phyloP scores from a whole-genome alignment of 2,797 vertebrate genomes.

The Labeo calbasu region DNA sequence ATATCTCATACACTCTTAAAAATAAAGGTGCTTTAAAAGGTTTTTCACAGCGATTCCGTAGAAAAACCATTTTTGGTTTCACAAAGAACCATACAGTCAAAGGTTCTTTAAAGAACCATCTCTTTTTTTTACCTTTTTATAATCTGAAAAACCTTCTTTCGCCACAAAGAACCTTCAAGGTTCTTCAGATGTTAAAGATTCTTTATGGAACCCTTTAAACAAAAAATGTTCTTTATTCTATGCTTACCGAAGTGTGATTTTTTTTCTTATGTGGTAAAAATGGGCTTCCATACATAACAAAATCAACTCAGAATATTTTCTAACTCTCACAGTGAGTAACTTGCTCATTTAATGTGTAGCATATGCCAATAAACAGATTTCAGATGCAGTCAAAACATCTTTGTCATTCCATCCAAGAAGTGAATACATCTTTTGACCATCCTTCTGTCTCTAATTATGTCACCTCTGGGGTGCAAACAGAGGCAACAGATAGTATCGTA shows the following conservation, averaged over 20 bases:
- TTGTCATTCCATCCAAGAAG: not conserved
- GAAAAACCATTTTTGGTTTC: no score
- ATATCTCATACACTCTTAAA: no score
- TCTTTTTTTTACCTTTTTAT: no score
- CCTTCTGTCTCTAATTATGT: not conserved
- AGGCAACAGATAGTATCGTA: not conserved
- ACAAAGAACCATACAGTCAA: no score
- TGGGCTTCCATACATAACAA: not conserved
- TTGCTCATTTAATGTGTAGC: not conserved
- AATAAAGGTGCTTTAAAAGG: no score
- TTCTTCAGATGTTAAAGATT: no score
- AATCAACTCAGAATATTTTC: not conserved
- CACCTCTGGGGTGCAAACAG: not conserved
- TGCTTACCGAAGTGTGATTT: not conserved
- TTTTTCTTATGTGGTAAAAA: not conserved
- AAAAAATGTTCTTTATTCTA: no score
- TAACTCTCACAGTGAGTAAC: not conserved
- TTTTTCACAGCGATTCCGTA: no score
- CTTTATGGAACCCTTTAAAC: no score
- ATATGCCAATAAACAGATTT: not conserved
- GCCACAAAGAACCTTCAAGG: no score
- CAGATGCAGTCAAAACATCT: not conserved
- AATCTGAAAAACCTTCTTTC: no score
- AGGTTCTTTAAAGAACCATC: no score
- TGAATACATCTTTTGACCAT: slow-evolving; percentile 1